phyloP scores from a whole-genome alignment of 2,113 vertebrate genomes.

The Corythaeola cristata region DNA sequence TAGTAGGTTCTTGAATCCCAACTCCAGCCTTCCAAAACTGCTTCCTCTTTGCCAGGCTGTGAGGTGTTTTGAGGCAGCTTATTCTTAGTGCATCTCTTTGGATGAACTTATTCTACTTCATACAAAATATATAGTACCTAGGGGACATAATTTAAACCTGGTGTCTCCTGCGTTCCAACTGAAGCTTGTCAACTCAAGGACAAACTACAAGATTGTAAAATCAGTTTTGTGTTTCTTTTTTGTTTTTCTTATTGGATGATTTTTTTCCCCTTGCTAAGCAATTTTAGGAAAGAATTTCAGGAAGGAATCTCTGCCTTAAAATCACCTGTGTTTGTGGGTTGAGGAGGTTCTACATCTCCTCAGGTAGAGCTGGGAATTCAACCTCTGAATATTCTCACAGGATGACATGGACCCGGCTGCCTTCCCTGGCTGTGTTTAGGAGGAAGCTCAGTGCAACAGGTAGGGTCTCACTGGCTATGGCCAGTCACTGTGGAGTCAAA shows the following conservation, averaged over 20 bases:
- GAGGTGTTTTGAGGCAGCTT: not conserved
- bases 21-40: not conserved
- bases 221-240: not conserved
- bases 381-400: not conserved
- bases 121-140: not conserved
- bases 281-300: not conserved
- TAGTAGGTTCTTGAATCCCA: not conserved
- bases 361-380: not conserved
- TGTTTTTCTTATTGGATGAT: not conserved
- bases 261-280: accelerated
- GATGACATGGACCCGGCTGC: accelerated
- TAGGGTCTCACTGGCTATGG: not conserved
- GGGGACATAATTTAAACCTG: not conserved
- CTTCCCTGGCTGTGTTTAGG: not conserved
- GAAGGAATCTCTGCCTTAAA: not conserved
- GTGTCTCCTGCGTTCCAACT: not conserved
- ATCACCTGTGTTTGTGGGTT: not conserved
- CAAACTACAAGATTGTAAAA: not conserved
- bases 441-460: not conserved
- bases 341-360: not conserved
- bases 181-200: not conserved
- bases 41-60: not conserved
- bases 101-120: not conserved
- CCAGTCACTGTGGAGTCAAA: not conserved
- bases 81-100: not conserved